Evolutionary conservation across 2,888 invertebrate species (phyloP).

Genomic region (Pycnomerus fuliginosus): DNA sequence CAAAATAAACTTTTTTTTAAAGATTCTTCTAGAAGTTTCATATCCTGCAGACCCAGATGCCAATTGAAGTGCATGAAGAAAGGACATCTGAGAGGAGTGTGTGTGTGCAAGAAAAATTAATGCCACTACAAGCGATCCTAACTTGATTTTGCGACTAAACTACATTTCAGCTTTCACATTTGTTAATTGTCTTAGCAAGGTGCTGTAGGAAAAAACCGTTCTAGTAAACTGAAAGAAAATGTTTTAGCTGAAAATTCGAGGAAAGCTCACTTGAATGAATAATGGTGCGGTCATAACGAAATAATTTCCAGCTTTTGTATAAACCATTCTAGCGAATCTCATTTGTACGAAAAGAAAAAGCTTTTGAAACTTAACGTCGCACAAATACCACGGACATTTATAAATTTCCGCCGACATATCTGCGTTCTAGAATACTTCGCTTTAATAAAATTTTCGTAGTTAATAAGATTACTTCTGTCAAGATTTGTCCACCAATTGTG

Average conservation of each 20-base stretch:
- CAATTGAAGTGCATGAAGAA: too few relatives aligned
- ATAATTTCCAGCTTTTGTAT: too few relatives aligned
- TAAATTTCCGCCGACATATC: slow-evolving; percentile 3
- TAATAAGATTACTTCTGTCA: slow-evolving; percentile 1
- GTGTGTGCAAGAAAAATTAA: too few relatives aligned
- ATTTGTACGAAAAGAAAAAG: slow-evolving; percentile 3
- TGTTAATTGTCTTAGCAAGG: slow-evolving; percentile 4
- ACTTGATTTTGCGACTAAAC: too few relatives aligned
- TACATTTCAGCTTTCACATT: too few relatives aligned
- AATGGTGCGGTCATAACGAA: slow-evolving; percentile 2
- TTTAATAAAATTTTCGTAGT: background rate
- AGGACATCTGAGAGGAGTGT: too few relatives aligned
- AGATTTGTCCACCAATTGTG: slow-evolving; percentile 6
- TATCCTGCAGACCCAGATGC: too few relatives aligned
- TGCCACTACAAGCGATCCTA: too few relatives aligned
- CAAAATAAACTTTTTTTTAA: too few relatives aligned
- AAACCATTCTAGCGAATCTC: background rate
- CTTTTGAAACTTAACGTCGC: slow-evolving; percentile 5
- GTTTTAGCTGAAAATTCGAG: background rate
- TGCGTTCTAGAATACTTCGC: slow-evolving; percentile 6
- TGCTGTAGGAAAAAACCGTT: slow-evolving; percentile 3
- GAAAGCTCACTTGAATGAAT: slow-evolving; percentile 7
- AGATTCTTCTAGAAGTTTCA: too few relatives aligned
- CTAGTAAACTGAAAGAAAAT: slow-evolving; percentile 6
- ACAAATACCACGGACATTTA: slow-evolving; percentile 5